Percentiles rank a stretch among this genome's conserved stretches.
These are phyloP conservation scores for Cistogaster globosa DNA, from an alignment of 2,888 invertebrate species.

Conservation along the genomic window DNA sequence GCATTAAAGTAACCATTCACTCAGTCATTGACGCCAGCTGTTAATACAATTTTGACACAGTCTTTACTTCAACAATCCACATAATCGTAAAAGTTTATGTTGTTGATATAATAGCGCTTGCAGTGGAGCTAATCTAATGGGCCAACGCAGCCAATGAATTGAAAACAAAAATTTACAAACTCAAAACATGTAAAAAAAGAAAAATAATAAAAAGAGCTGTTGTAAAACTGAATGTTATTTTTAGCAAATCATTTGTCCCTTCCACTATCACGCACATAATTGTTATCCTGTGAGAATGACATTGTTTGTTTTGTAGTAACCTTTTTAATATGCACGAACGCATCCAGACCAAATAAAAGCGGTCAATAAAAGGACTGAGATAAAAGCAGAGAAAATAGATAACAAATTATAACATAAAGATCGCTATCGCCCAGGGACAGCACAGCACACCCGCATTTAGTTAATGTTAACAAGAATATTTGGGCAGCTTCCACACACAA, in stretches of 20 bases:
- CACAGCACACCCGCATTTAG: conserved; percentile 3
- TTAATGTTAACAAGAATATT: conserved; percentile 16
- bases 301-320: conserved; percentile 60
- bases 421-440: conserved; percentile 49
- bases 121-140: conserved; percentile 67
- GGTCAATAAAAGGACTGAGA: conserved; percentile 38
- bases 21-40: conserved; percentile 1
- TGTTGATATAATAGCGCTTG: conserved; percentile 49
- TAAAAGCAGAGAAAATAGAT: conserved; percentile 36
- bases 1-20: no score
- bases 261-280: conserved; percentile 6
- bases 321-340: conserved; percentile 60
- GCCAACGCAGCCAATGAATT: conserved; percentile 53
- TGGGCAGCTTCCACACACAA: neutral
- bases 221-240: conserved; percentile 52
- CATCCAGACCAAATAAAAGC: conserved; percentile 50
- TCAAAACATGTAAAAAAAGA: neutral
- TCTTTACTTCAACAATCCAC: conserved; percentile 20
- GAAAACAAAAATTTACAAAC: conserved; percentile 41
- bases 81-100: neutral
- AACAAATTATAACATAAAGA: conserved; percentile 58
- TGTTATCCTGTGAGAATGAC: conserved; percentile 10
- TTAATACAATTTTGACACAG: conserved; percentile 19
- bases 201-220: conserved; percentile 22
- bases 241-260: conserved; percentile 41